Percentiles rank a stretch among this genome's conserved stretches.
phyloP scores from a whole-genome alignment of 2,888 invertebrate species.

The Reticulitermes lucifugus region DNA sequence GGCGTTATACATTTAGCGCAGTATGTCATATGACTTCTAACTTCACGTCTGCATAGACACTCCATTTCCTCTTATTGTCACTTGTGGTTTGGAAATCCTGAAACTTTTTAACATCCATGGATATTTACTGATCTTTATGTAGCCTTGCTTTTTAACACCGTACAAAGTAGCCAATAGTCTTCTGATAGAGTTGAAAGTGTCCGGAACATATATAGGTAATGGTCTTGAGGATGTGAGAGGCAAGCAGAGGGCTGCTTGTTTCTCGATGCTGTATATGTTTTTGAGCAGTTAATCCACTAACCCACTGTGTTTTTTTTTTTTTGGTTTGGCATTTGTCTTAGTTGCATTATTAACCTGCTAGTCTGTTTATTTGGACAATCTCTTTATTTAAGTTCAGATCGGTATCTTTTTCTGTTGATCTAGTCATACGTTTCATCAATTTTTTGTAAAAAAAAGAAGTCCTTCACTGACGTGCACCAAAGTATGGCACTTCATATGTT shows the following conservation, averaged over 20 bases:
- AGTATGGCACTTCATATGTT: constrained; percentile 63
- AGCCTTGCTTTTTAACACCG: background rate
- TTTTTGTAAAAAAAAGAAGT: background rate
- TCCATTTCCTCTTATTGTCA: too few relatives aligned
- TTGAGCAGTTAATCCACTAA: background rate
- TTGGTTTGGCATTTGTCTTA: background rate
- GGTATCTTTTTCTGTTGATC: background rate
- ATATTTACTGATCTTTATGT: too few relatives aligned
- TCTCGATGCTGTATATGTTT: background rate
- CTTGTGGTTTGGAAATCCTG: too few relatives aligned
- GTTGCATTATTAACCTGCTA: background rate
- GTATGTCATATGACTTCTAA: too few relatives aligned
- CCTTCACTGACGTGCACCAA: constrained; percentile 46
- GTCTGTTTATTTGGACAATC: background rate
- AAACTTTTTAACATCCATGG: too few relatives aligned
- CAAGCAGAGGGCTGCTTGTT: background rate
- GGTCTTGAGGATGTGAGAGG: background rate
- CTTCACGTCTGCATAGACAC: too few relatives aligned
- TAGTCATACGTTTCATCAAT: background rate
- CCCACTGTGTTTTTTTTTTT: background rate
- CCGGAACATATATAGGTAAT: background rate
- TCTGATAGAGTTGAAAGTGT: constrained; percentile 1
- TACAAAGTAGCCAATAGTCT: background rate
- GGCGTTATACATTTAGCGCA: too few relatives aligned
- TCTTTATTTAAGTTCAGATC: background rate